These are phyloP conservation scores for Gambelia wislizenii DNA, from an alignment of 2,797 vertebrate genomes.

Conservation along the genomic window DNA sequence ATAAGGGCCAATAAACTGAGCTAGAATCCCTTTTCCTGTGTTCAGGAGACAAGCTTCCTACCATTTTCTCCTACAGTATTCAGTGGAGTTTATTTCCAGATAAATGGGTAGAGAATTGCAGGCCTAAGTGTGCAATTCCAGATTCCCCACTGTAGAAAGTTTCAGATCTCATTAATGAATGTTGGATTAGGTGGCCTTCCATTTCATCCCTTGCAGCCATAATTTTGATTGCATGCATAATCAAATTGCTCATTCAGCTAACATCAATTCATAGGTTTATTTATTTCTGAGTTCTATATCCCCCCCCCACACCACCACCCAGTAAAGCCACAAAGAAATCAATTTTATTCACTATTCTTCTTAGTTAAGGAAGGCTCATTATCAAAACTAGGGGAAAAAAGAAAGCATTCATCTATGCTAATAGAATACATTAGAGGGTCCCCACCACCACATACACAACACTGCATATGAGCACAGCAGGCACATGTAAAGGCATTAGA, in stretches of 20 bases:
- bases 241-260: not conserved
- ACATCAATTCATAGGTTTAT: not conserved
- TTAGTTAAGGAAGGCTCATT: not conserved
- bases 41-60: not conserved
- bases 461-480: conserved; percentile 37
- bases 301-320: no score
- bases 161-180: not conserved
- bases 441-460: conserved; percentile 9
- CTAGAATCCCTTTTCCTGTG: not conserved
- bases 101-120: not conserved
- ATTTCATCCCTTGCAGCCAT: not conserved
- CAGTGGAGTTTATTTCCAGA: not conserved
- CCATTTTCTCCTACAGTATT: not conserved
- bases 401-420: not conserved
- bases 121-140: not conserved
- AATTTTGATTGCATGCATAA: not conserved
- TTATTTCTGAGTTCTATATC: not conserved
- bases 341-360: not conserved
- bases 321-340: not conserved
- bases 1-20: not conserved
- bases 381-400: not conserved
- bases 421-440: conserved; percentile 30
- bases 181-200: not conserved
- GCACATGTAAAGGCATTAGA: conserved; percentile 59
- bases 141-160: not conserved